A percentile compares a stretch with the other conserved stretches of the same genome.
Conservation (phyloP, 2,797 vertebrate genomes). For the Triplophysa bombifrons region DNA sequence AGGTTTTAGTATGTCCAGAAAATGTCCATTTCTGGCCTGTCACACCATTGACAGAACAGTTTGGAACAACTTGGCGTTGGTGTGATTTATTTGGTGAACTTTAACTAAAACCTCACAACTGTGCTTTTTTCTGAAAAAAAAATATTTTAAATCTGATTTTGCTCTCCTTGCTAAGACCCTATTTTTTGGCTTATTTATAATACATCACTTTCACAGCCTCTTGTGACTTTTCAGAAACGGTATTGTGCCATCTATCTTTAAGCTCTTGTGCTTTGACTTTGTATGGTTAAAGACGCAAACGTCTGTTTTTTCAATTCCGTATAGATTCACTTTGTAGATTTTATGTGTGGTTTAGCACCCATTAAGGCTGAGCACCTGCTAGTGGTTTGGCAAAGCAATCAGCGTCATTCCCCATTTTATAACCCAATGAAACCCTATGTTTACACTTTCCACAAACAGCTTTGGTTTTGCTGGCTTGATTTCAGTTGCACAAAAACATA, state of each 20-base stretch:
- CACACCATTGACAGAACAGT: no score
- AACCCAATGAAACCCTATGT: constrained; percentile 44
- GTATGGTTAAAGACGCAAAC: constrained; percentile 1
- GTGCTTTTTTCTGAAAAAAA: no score
- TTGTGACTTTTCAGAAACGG: background rate
- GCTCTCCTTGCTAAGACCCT: background rate
- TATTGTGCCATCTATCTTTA: background rate
- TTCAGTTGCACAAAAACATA: background rate
- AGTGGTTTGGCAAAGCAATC: constrained; percentile 35
- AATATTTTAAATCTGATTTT: background rate
- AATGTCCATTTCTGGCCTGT: no score
- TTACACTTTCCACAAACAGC: background rate
- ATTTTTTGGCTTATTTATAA: background rate
- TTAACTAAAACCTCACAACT: no score
- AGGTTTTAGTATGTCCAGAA: no score
- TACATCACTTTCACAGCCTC: background rate
- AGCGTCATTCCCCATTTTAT: constrained; percentile 32
- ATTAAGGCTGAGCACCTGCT: constrained; percentile 47
- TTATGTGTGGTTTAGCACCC: constrained; percentile 38
- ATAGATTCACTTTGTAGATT: constrained; percentile 12
- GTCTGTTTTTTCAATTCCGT: background rate
- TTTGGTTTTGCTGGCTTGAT: constrained; percentile 11
- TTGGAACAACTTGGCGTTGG: no score
- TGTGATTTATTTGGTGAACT: no score
- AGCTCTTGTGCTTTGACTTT: background rate